Conservation (phyloP, 2,113 vertebrate genomes). For the Lepisosteus osseus region DNA sequence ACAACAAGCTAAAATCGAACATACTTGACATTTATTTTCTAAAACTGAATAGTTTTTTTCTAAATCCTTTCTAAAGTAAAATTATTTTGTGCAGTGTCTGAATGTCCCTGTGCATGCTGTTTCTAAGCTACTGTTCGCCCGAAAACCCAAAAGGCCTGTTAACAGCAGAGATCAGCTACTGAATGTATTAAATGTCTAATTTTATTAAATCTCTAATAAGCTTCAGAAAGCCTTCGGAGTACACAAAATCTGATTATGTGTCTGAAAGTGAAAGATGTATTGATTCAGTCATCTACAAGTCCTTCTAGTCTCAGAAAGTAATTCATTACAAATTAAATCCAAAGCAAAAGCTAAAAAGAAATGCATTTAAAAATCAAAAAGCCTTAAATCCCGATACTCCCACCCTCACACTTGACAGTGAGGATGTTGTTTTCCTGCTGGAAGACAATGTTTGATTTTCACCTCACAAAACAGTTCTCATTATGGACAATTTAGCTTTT, state of each 20-base stretch:
- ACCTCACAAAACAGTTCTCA: too few relatives aligned
- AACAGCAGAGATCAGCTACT: constrained; percentile 27
- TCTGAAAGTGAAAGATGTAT: constrained; percentile 51
- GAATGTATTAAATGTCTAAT: constrained; percentile 60
- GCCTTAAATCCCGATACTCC: too few relatives aligned
- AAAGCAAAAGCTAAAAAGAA: neutral
- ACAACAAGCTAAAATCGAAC: too few relatives aligned
- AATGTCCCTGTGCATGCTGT: constrained; percentile 34
- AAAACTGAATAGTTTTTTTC: too few relatives aligned
- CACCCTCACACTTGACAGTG: too few relatives aligned
- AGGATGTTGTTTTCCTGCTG: too few relatives aligned
- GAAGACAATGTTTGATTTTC: too few relatives aligned
- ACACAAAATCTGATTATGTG: constrained; percentile 67
- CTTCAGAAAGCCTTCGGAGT: constrained; percentile 55
- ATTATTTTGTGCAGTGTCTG: constrained; percentile 46
- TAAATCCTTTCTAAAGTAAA: constrained; percentile 21
- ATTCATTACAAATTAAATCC: constrained; percentile 26
- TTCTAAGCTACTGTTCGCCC: constrained; percentile 44
- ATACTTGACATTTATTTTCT: too few relatives aligned
- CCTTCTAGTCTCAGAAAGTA: constrained; percentile 39
- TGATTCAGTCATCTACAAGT: constrained; percentile 54
- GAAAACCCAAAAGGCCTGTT: constrained; percentile 50
- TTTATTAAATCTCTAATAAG: constrained; percentile 63
- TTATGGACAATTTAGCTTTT: too few relatives aligned
- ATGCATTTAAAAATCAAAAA: neutral